Evolutionary conservation across 2,888 invertebrate genomes (phyloP), one percentile per base, ranked within the genome.

Genomic region (Ennomos quercinarius): DNA sequence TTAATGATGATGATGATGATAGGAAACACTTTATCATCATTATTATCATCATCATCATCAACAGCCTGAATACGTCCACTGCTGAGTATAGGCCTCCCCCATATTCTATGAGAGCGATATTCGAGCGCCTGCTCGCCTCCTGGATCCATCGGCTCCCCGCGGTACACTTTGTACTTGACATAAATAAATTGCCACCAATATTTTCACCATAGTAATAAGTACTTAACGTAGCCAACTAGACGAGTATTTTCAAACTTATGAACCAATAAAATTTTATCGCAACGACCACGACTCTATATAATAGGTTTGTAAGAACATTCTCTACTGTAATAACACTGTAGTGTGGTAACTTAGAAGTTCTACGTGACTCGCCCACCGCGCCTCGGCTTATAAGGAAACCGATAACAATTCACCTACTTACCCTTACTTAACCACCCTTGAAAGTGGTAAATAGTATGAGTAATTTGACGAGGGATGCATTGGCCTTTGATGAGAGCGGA

Each of bases 351-450:
- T 53, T 41, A 53, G 64, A 57, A 47, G 13, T 45, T 51, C 59
- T 60, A 71, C 72, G 72, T 72, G 72, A 67, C 72, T 51, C 49
- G 50, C 51, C 50, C 49, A 57, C 67, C 68, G 43, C 64, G 57
- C 45, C 58, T 50, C 56, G 61, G 69, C 63, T 71, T n/a, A 17
- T 66, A 67, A 64, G 61, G 64, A 67, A 66, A 62, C 50, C 50
- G 64, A 52, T 62, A 65, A 67, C 67, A 65, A 64, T 65, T 63
- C 63, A 60, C 57, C 57, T 50, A 63, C 63, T 62, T 62, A 63
- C 57, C 59, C 63, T 41, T 39, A 53, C 58, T 59, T 59, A 49
- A 53, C 49, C 54, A 53, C 49, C 49, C 54, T 13, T 52, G 43
- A 35, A 54, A 59, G 48, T 54, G 54, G 54, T 46, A 48, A 49